Percentiles rank a stretch among this genome's conserved stretches.
These are phyloP conservation scores for Mactromeris polynyma DNA, from an alignment of 2,888 invertebrate species.

Conservation along the genomic window DNA sequence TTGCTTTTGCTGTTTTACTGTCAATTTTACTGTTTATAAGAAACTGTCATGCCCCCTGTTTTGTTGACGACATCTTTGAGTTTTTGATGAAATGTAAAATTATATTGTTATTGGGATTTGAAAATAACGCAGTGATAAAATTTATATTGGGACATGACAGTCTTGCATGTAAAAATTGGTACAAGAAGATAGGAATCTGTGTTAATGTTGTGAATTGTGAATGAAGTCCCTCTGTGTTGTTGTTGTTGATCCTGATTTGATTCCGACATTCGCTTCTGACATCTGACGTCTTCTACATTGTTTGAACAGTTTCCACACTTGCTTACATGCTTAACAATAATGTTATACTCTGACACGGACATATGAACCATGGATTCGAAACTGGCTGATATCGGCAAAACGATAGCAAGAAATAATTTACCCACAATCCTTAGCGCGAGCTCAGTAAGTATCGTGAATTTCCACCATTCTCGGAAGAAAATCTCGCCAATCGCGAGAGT, in stretches of 20 bases:
- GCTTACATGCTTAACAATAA: background rate
- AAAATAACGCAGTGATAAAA: too few relatives aligned
- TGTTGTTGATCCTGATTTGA: background rate
- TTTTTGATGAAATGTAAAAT: too few relatives aligned
- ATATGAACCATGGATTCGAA: too few relatives aligned
- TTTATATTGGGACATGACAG: too few relatives aligned
- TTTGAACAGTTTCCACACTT: background rate
- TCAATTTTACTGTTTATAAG: background rate
- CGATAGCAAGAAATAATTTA: too few relatives aligned
- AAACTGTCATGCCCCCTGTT: background rate
- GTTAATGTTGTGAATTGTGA: background rate
- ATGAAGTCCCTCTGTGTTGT: background rate
- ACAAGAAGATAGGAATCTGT: background rate
- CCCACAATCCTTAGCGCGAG: too few relatives aligned
- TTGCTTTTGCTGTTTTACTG: background rate
- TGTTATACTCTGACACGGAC: background rate
- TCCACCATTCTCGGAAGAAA: too few relatives aligned
- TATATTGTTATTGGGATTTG: too few relatives aligned
- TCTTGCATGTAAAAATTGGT: background rate
- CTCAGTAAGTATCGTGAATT: too few relatives aligned
- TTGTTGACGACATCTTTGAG: background rate
- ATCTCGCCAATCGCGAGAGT: too few relatives aligned
- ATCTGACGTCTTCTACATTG: background rate
- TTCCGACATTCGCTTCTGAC: background rate
- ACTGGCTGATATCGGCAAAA: too few relatives aligned